Evolutionary conservation across 2,797 vertebrate species (phyloP).

Genomic region (Liparis tanakae): DNA sequence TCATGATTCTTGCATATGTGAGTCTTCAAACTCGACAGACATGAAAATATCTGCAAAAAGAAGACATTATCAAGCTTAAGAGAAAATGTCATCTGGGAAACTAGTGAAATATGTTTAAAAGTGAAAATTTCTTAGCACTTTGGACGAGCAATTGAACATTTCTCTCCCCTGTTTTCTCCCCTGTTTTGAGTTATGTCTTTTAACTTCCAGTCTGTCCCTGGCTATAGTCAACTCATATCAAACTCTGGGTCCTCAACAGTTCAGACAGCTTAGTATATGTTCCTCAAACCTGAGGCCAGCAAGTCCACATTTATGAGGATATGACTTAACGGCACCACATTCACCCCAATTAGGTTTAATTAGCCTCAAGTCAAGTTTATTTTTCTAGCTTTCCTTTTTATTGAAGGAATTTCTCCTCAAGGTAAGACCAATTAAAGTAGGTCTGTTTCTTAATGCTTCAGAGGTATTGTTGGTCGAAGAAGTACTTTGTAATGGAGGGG

Average conservation of each 20-base stretch:
- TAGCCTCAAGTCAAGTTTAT: background rate
- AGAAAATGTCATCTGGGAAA: background rate
- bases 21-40: conserved; percentile 67
- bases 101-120: background rate
- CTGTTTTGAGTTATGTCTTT: background rate
- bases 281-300: too few species aligned
- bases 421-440: background rate
- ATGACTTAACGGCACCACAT: background rate
- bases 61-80: background rate
- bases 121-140: conserved; percentile 1
- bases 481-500: background rate
- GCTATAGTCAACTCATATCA: background rate
- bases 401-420: background rate
- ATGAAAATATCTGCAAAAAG: conserved; percentile 70
- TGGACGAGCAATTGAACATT: background rate
- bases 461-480: background rate
- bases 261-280: background rate
- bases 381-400: background rate
- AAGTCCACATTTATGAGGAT: background rate
- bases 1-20: conserved; percentile 70
- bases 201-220: background rate
- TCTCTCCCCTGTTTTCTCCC: background rate
- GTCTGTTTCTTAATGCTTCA: background rate
- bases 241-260: background rate
- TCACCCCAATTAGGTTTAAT: background rate